Conservation (phyloP, 2,888 invertebrate genomes). For the Neocrepidodera transversa region DNA sequence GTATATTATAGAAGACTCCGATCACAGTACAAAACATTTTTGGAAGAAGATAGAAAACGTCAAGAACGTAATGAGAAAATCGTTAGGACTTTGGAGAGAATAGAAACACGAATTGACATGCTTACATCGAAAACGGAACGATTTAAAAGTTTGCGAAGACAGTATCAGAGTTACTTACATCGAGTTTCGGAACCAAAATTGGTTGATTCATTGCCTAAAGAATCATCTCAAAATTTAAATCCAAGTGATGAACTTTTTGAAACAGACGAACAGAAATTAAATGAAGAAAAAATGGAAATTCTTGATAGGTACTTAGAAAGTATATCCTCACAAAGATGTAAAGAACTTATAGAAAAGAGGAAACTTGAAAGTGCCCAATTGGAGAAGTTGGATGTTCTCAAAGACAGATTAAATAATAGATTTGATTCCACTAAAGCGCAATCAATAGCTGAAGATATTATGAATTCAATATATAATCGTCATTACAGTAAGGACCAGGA, state of each 20-base stretch:
- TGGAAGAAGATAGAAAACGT: conserved; percentile 67
- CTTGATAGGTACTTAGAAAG: conserved; percentile 46
- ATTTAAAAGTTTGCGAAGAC: conserved; percentile 61
- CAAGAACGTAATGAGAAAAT: conserved; percentile 68
- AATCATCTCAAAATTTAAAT: not conserved
- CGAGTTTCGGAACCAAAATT: not conserved
- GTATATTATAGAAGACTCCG: conserved; percentile 56
- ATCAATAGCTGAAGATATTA: conserved; percentile 50
- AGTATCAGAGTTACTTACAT: conserved; percentile 51
- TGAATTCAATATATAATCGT: conserved; percentile 48
- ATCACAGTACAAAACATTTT: conserved; percentile 62
- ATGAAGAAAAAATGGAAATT: conserved; percentile 43
- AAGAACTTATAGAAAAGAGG: conserved; percentile 34
- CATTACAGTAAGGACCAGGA: conserved; percentile 39
- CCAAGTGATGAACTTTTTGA: conserved; percentile 19
- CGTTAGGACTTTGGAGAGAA: conserved; percentile 65
- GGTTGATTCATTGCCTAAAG: not conserved
- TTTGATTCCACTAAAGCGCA: conserved; percentile 44
- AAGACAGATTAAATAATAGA: conserved; percentile 29
- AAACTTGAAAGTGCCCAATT: conserved; percentile 28
- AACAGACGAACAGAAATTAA: conserved; percentile 25
- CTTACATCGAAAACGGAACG: conserved; percentile 68
- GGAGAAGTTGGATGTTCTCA: conserved; percentile 27
- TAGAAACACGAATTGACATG: conserved; percentile 65
- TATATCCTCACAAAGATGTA: conserved; percentile 35